Evolutionary conservation across 2,888 invertebrate species (phyloP).

Genomic region (Craniophora ligustri): DNA sequence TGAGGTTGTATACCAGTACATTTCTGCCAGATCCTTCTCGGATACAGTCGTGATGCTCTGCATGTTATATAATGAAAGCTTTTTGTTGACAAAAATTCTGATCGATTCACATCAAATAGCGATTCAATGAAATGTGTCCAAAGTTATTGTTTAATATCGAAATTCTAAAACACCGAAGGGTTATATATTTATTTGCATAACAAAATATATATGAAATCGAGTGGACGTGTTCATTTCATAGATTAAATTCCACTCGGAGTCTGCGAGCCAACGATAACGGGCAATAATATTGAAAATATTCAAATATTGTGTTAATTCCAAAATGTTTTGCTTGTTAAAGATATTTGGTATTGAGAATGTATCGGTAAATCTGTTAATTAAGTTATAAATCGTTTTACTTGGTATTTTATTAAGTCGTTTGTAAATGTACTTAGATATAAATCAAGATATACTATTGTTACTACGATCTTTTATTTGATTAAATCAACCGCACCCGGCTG

Average conservation of each 20-base stretch:
- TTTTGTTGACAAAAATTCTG: slow-evolving; percentile 4
- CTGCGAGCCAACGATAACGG: slow-evolving; percentile 73
- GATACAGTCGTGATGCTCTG: no score
- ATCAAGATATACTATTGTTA: no score
- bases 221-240: slow-evolving; percentile 62
- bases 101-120: slow-evolving; percentile 11
- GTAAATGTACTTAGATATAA: no score
- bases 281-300: slow-evolving; percentile 67
- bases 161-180: slow-evolving; percentile 20
- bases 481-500: no score
- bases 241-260: slow-evolving; percentile 66
- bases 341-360: slow-evolving; percentile 20
- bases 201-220: slow-evolving; percentile 56
- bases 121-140: slow-evolving; percentile 2
- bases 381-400: slow-evolving; percentile 2
- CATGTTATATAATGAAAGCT: no score
- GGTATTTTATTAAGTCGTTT: background rate
- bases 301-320: slow-evolving; percentile 64
- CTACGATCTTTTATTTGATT: no score
- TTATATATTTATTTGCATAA: slow-evolving; percentile 54
- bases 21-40: no score
- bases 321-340: slow-evolving; percentile 45
- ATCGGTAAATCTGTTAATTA: slow-evolving; percentile 20
- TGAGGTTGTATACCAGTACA: no score
- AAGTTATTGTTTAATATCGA: slow-evolving; percentile 19